phyloP scores from a whole-genome alignment of 2,113 vertebrate species.

The Turdus rufiventris region DNA sequence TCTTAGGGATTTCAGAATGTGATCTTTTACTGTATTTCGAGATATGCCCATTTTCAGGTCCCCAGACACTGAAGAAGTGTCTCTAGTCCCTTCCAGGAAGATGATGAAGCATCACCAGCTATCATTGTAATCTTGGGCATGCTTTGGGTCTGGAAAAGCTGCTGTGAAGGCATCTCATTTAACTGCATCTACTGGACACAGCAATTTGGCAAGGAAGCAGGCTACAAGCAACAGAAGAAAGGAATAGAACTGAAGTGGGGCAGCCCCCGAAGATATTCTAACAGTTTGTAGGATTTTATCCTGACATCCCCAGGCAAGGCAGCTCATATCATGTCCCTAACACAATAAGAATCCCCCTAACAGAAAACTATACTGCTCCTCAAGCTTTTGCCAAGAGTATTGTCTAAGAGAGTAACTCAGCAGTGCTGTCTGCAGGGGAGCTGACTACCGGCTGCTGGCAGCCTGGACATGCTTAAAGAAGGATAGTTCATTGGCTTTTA shows the following conservation, averaged over 20 bases:
- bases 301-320: not conserved
- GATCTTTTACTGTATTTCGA: not conserved
- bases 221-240: not conserved
- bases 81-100: not conserved
- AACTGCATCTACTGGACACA: not conserved
- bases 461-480: not conserved
- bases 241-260: not conserved
- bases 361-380: not conserved
- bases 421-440: not conserved
- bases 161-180: not conserved
- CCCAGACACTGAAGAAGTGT: not conserved
- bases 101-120: not conserved
- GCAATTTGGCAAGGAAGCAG: not conserved
- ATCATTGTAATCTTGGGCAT: rapidly evolving
- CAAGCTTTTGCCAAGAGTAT: not conserved
- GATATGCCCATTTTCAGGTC: not conserved
- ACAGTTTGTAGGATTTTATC: not conserved
- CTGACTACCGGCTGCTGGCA: not conserved
- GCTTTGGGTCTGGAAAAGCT: not conserved
- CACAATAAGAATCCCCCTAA: not conserved
- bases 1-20: not conserved
- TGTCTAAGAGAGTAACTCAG: not conserved
- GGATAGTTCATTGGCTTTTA: not conserved
- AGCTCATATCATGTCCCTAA: not conserved
- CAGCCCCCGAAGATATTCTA: not conserved